phyloP scores from a whole-genome alignment of 2,888 invertebrate species.

The Trichacis sp. region DNA sequence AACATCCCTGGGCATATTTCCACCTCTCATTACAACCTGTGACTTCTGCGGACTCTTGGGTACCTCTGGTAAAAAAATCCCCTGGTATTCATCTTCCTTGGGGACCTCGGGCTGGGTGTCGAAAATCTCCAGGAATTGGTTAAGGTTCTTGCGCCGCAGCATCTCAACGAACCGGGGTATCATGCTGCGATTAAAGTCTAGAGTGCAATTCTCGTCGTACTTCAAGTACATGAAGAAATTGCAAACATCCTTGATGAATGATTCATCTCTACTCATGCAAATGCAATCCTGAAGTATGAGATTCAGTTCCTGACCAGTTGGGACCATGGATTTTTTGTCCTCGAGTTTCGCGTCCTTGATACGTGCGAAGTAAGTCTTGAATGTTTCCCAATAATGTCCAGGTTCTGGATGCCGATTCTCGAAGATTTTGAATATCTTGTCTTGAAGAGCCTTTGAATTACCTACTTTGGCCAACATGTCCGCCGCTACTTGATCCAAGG shows the following conservation, averaged over 20 bases:
- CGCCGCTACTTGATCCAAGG: background rate
- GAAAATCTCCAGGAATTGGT: slow-evolving; percentile 13
- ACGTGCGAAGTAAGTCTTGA: slow-evolving; percentile 10
- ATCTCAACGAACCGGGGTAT: slow-evolving; percentile 6
- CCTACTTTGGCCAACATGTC: slow-evolving; percentile 1
- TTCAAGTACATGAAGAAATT: slow-evolving; percentile 23
- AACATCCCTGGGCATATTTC: too few relatives aligned
- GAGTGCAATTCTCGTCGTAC: slow-evolving; percentile 4
- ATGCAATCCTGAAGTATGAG: slow-evolving; percentile 18
- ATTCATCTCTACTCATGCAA: background rate
- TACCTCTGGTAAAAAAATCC: too few relatives aligned
- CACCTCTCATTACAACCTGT: too few relatives aligned
- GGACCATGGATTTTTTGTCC: slow-evolving; percentile 3
- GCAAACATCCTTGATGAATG: slow-evolving; percentile 22
- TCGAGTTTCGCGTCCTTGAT: background rate
- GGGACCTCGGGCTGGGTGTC: background rate
- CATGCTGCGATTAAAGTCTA: background rate
- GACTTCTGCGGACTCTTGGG: too few relatives aligned
- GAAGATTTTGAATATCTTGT: background rate
- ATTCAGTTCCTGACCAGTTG: background rate
- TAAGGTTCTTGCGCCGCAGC: slow-evolving; percentile 7
- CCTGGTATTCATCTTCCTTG: too few relatives aligned
- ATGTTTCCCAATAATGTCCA: slow-evolving; percentile 27
- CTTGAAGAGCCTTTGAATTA: background rate
- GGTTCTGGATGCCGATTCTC: background rate